These are phyloP conservation scores for Belgica antarctica DNA, from an alignment of 2,888 invertebrate species.

Conservation along the genomic window DNA sequence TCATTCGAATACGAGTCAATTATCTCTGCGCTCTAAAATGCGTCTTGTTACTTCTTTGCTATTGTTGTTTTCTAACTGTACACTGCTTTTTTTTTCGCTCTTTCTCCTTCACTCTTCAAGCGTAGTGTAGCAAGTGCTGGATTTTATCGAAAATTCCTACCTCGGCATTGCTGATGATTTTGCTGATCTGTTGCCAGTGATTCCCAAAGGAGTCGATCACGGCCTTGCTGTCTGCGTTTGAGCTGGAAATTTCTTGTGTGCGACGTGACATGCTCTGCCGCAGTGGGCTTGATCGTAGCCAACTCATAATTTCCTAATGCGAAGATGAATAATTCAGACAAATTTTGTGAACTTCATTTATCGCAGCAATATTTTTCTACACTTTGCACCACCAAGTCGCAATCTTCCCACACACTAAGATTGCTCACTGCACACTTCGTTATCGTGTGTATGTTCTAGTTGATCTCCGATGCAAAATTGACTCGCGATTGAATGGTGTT, in stretches of 20 bases:
- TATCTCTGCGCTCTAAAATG: slow-evolving; percentile 5
- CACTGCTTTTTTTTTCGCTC: not conserved
- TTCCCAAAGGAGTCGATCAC: slow-evolving; percentile 90
- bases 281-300: slow-evolving; percentile 66
- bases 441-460: too few species aligned
- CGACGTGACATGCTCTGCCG: slow-evolving; percentile 60
- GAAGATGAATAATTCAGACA: too few species aligned
- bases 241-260: slow-evolving; percentile 63
- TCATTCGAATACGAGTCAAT: slow-evolving; percentile 25
- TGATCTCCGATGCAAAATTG: too few species aligned
- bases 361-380: too few species aligned
- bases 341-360: too few species aligned
- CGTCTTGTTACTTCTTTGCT: not conserved
- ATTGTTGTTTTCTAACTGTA: slow-evolving; percentile 41
- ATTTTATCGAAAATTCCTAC: slow-evolving; percentile 45
- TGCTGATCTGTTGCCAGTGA: slow-evolving; percentile 89
- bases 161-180: slow-evolving; percentile 74
- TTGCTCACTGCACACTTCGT: too few species aligned
- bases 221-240: slow-evolving; percentile 80
- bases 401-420: too few species aligned
- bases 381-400: too few species aligned
- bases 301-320: slow-evolving; percentile 66
- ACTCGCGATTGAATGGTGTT: too few species aligned
- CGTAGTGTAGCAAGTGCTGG: slow-evolving; percentile 44
- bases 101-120: not conserved